These are phyloP conservation scores for Grammomys surdaster DNA, from an alignment of 2,113 vertebrate genomes.

Conservation along the genomic window DNA sequence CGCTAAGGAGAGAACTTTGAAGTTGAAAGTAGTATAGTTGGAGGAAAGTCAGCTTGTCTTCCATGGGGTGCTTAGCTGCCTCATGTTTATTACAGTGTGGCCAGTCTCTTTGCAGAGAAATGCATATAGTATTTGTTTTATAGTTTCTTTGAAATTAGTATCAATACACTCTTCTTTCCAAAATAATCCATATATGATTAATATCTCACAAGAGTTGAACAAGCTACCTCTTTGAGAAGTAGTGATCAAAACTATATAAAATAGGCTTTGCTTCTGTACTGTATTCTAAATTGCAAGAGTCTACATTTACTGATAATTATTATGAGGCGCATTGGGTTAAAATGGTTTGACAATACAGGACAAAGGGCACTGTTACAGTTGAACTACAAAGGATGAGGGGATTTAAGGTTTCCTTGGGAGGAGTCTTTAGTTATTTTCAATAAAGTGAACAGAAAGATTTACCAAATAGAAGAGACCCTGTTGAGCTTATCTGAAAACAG, in stretches of 20 bases:
- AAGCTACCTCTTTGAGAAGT: not conserved
- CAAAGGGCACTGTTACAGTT: not conserved
- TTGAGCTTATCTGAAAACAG: not conserved
- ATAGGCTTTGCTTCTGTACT: not conserved
- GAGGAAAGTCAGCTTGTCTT: constrained; percentile 24
- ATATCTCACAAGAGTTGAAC: not conserved
- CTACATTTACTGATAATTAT: not conserved
- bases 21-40: constrained; percentile 49
- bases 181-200: not conserved
- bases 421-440: not conserved
- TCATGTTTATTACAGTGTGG: not conserved
- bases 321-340: not conserved
- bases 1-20: constrained; percentile 68
- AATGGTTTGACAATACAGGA: not conserved
- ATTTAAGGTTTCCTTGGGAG: not conserved
- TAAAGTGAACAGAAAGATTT: not conserved
- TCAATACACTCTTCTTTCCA: not conserved
- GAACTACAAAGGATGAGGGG: not conserved
- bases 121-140: not conserved
- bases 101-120: not conserved
- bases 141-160: constrained; percentile 32
- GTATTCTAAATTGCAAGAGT: constrained; percentile 16
- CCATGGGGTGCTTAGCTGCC: not conserved
- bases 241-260: not conserved
- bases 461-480: not conserved